These are phyloP conservation scores for Microcebus murinus DNA, from an alignment of 2,113 vertebrate species.

Conservation along the genomic window DNA sequence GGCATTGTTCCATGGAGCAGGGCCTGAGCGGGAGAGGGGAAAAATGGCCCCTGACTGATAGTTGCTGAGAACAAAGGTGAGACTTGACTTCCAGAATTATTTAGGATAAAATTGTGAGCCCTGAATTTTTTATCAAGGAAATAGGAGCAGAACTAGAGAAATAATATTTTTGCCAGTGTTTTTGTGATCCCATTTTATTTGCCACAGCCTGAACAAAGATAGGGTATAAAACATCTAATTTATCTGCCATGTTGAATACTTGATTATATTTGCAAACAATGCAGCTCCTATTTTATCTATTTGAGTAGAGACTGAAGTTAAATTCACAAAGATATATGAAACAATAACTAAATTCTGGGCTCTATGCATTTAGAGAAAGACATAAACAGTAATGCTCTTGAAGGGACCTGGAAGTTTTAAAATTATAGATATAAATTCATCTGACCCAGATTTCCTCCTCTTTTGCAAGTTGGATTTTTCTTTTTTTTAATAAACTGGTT, in stretches of 20 bases:
- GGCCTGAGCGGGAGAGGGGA: background rate
- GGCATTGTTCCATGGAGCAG: background rate
- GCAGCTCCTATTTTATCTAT: background rate
- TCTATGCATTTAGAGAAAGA: background rate
- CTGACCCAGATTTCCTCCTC: slow-evolving; percentile 40
- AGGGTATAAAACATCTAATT: background rate
- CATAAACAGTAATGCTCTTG: background rate
- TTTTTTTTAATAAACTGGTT: background rate
- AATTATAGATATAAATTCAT: slow-evolving; percentile 44
- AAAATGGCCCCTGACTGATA: background rate
- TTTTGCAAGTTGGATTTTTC: background rate
- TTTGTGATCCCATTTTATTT: background rate
- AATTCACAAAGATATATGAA: background rate
- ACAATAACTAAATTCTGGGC: background rate
- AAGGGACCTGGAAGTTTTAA: background rate
- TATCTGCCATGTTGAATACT: background rate
- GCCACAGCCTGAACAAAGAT: background rate
- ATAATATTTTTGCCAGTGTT: background rate
- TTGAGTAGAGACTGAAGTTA: background rate
- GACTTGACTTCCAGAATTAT: background rate
- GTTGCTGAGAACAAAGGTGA: background rate
- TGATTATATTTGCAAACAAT: background rate
- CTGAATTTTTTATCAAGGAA: background rate
- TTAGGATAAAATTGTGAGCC: background rate
- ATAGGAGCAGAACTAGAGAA: background rate